A percentile compares a stretch with the other conserved stretches of the same genome.
Evolutionary conservation across 2,113 vertebrate species (phyloP).

Genomic region (Echinops telfairi): DNA sequence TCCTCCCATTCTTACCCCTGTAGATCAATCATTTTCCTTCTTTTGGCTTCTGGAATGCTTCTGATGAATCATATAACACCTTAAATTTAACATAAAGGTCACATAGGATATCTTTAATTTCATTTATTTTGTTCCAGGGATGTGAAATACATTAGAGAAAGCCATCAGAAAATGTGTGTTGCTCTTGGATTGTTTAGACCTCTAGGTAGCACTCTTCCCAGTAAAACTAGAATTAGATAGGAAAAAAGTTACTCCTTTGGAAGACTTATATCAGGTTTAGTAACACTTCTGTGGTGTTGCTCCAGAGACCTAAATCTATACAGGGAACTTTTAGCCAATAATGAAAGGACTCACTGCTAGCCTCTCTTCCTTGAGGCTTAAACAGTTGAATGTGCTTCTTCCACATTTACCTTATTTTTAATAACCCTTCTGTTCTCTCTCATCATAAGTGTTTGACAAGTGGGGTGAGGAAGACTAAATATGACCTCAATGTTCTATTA

Average conservation of each 20-base stretch:
- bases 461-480: slow-evolving; percentile 53
- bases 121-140: slow-evolving; percentile 35
- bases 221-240: slow-evolving; percentile 12
- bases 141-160: slow-evolving; percentile 43
- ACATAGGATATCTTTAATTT: slow-evolving; percentile 54
- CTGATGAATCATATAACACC: background rate
- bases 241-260: slow-evolving; percentile 28
- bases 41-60: slow-evolving; percentile 35
- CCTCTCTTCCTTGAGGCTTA: slow-evolving; percentile 40
- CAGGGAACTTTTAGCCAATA: slow-evolving; percentile 37
- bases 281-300: slow-evolving; percentile 24
- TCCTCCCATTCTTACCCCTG: background rate
- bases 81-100: slow-evolving; percentile 44
- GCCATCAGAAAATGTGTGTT: background rate
- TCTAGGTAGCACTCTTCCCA: slow-evolving; percentile 12
- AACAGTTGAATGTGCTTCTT: slow-evolving; percentile 17
- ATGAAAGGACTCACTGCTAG: slow-evolving; percentile 24
- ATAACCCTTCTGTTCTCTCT: slow-evolving; percentile 28
- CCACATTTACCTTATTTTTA: slow-evolving; percentile 8
- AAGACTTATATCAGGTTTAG: slow-evolving; percentile 48
- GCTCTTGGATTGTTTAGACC: slow-evolving; percentile 40
- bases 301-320: slow-evolving; percentile 43
- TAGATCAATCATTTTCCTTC: slow-evolving; percentile 3
- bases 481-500: slow-evolving; percentile 44
- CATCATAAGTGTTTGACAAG: background rate